phyloP scores from a whole-genome alignment of 2,797 vertebrate species.

The Halcyon smyrnensis region DNA sequence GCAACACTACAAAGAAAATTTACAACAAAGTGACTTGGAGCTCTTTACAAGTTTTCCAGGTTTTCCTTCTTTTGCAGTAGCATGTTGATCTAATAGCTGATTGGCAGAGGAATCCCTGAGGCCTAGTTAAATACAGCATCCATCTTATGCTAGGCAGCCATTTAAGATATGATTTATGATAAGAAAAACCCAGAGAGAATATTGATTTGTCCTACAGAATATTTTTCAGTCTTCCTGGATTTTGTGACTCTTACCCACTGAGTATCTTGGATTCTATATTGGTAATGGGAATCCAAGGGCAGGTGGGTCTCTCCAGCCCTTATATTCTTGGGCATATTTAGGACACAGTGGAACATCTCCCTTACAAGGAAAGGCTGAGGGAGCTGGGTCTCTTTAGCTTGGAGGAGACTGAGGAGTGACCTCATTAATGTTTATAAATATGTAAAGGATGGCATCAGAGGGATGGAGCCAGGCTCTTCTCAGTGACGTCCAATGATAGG shows the following conservation, averaged over 20 bases:
- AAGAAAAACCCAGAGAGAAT: not conserved
- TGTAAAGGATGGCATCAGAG: too few species aligned
- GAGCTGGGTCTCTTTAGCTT: too few species aligned
- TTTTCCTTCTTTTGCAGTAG: not conserved
- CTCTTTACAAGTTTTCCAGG: not conserved
- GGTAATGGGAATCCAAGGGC: not conserved
- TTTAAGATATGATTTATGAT: not conserved
- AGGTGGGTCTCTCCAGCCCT: not conserved
- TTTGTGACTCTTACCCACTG: accelerated
- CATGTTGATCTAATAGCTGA: not conserved
- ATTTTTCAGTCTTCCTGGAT: not conserved
- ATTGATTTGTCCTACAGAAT: not conserved
- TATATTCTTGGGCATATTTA: not conserved
- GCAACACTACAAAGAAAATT: not conserved
- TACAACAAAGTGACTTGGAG: not conserved
- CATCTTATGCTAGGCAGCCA: not conserved
- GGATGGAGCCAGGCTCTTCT: too few species aligned
- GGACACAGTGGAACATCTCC: too few species aligned
- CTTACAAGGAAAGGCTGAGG: too few species aligned
- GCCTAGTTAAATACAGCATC: not conserved
- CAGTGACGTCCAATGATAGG: too few species aligned
- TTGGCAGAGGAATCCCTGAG: not conserved
- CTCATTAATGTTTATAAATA: too few species aligned
- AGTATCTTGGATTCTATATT: not conserved
- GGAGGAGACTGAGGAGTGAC: too few species aligned